Conservation (phyloP, 2,113 vertebrate species). For the Tragelaphus imberbis region DNA sequence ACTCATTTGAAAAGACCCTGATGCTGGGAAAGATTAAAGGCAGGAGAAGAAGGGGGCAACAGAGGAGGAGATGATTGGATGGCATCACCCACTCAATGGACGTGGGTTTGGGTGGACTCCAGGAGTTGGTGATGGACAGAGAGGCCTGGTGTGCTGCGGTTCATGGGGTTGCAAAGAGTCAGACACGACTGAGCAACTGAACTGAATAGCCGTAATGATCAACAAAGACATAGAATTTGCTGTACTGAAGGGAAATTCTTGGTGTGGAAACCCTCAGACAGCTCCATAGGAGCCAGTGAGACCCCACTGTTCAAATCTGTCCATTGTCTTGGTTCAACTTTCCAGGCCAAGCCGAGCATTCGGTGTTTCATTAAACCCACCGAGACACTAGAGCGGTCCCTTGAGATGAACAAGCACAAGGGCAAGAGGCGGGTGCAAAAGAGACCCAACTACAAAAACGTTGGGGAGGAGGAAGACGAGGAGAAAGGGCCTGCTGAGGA, state of each 20-base stretch:
- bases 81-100: neutral
- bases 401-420: constrained; percentile 94
- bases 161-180: neutral
- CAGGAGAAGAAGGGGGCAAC: neutral
- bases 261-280: neutral
- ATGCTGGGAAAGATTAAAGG: neutral
- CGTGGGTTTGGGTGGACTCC: neutral
- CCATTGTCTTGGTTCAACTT: neutral
- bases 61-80: neutral
- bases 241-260: neutral
- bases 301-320: neutral
- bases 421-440: constrained; percentile 92
- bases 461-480: constrained; percentile 97
- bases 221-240: neutral
- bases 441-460: constrained; percentile 98
- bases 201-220: neutral
- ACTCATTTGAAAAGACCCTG: neutral
- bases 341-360: constrained; percentile 86
- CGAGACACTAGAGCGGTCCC: constrained; percentile 93
- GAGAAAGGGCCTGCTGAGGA: constrained; percentile 85
- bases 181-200: neutral
- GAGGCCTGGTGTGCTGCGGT: neutral
- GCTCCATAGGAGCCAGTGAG: neutral
- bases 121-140: neutral
- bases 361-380: constrained; percentile 93